phyloP scores from a whole-genome alignment of 2,113 vertebrate genomes.

The Setophaga petechia region DNA sequence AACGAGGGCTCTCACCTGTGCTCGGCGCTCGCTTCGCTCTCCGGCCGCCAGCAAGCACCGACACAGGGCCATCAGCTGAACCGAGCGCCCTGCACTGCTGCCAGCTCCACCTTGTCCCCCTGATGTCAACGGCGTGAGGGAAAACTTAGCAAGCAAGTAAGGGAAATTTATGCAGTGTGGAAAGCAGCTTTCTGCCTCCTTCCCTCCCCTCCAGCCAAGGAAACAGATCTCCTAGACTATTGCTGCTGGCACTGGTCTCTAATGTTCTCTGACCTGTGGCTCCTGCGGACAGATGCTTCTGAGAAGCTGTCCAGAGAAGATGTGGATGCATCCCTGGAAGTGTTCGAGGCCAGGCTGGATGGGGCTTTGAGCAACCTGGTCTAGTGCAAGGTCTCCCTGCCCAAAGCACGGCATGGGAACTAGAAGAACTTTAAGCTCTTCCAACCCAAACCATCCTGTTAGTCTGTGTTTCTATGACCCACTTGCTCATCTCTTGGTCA shows the following conservation, averaged over 20 bases:
- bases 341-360: neutral
- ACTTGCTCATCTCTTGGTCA: fast-evolving
- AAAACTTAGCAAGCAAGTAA: fast-evolving
- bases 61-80: fast-evolving
- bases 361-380: neutral
- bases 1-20: fast-evolving
- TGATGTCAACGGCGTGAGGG: fast-evolving
- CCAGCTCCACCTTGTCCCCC: fast-evolving
- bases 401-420: fast-evolving
- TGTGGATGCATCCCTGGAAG: neutral
- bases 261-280: fast-evolving
- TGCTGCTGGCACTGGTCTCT: neutral
- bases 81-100: fast-evolving
- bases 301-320: fast-evolving
- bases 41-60: fast-evolving
- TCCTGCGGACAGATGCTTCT: neutral
- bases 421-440: neutral
- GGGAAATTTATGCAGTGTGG: fast-evolving
- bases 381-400: neutral
- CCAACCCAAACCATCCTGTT: neutral
- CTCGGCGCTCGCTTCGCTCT: neutral
- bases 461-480: neutral
- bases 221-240: fast-evolving
- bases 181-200: neutral
- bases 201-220: neutral